phyloP scores from a whole-genome alignment of 2,888 invertebrate species.

The Dolichomitus sp. region DNA sequence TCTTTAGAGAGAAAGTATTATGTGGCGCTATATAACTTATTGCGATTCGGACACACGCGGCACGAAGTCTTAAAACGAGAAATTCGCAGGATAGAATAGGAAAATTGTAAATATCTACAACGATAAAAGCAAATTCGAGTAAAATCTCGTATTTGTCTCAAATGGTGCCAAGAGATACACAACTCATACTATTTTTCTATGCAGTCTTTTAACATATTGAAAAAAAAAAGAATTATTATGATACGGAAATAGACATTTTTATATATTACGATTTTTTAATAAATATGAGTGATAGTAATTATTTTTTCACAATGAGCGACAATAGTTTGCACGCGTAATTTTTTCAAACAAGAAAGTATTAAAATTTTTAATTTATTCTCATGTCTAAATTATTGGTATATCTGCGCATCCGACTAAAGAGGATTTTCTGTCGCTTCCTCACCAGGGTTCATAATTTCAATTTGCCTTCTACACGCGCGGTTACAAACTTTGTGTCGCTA shows the following conservation, averaged over 20 bases:
- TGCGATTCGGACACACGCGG: not conserved
- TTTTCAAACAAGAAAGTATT: not conserved
- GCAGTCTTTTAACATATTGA: conserved; percentile 5
- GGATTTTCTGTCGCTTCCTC: conserved; percentile 12
- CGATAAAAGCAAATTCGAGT: conserved; percentile 6
- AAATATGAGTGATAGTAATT: no score
- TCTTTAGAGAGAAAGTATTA: conserved; percentile 26
- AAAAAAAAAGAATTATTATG: not conserved
- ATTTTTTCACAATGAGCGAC: no score
- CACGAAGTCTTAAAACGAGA: not conserved
- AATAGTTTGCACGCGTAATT: no score
- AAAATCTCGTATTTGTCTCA: conserved; percentile 12
- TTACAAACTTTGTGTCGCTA: conserved; percentile 27
- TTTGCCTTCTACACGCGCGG: conserved; percentile 65
- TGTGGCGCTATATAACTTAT: conserved; percentile 12
- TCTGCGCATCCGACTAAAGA: not conserved
- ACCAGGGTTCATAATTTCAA: conserved; percentile 73
- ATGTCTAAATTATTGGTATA: not conserved
- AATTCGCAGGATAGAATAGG: conserved; percentile 12
- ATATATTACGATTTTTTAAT: no score
- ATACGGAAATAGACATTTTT: no score
- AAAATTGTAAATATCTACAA: conserved; percentile 28
- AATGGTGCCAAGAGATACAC: conserved; percentile 27
- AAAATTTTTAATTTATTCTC: not conserved
- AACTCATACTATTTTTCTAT: conserved; percentile 49